Evolutionary conservation across 2,888 invertebrate species (phyloP).

Genomic region (Himalopsyche kuldschensis): DNA sequence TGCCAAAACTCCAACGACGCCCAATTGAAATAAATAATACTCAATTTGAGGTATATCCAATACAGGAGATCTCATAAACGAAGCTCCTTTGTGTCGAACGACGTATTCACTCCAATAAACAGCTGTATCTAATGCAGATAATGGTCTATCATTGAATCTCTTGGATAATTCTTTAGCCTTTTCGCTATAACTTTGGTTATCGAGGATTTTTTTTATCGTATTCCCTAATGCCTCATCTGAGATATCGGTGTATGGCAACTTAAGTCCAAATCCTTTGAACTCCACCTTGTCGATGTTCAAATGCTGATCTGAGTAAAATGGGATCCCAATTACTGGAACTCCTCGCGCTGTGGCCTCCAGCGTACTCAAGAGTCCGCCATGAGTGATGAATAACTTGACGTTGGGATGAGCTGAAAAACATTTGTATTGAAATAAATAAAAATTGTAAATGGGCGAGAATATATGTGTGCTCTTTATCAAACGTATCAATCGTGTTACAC

Average conservation of each 20-base stretch:
- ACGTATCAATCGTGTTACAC: no score
- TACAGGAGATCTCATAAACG: conserved; percentile 49
- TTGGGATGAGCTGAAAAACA: conserved; percentile 47
- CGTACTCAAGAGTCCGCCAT: conserved; percentile 50
- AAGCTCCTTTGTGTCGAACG: conserved; percentile 49
- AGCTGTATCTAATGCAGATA: conserved; percentile 60
- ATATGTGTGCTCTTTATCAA: no score
- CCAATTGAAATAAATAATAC: conserved; percentile 54
- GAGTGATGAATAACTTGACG: conserved; percentile 50
- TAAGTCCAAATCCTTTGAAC: conserved; percentile 47
- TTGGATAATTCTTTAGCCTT: conserved; percentile 52
- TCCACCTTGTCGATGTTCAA: conserved; percentile 47
- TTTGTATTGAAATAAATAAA: no score
- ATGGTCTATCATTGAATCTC: conserved; percentile 58
- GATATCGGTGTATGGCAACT: conserved; percentile 45
- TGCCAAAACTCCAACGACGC: conserved; percentile 48
- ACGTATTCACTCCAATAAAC: conserved; percentile 66
- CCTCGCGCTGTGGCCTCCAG: conserved; percentile 50
- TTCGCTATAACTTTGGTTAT: conserved; percentile 47
- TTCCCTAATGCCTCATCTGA: conserved; percentile 45
- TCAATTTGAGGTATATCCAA: conserved; percentile 50
- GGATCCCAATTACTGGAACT: conserved; percentile 50
- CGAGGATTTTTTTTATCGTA: conserved; percentile 45
- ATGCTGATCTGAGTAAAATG: conserved; percentile 51
- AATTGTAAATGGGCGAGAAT: no score